Conservation (phyloP, 2,888 invertebrate species). For the Habrosyne pyritoides region DNA sequence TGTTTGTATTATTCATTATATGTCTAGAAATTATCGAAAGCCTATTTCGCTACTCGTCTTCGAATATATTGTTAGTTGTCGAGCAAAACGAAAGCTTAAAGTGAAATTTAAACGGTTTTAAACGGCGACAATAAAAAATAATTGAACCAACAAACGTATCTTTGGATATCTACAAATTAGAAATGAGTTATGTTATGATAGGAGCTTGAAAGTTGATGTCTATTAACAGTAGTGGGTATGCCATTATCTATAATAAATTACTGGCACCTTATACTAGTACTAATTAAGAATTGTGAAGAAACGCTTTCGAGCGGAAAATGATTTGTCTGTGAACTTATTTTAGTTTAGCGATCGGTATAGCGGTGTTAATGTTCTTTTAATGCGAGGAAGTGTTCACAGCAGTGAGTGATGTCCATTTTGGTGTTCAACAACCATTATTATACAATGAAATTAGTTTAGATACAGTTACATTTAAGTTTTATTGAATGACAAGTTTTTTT, state of each 20-base stretch:
- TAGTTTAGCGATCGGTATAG: constrained; percentile 11
- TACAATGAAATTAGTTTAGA: neutral
- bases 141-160: neutral
- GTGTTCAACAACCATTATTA: neutral
- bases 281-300: constrained; percentile 19
- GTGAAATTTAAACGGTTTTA: too few species aligned
- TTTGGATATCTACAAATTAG: neutral
- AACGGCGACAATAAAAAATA: neutral
- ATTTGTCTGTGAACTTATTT: constrained; percentile 29
- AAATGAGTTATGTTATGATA: constrained; percentile 1
- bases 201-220: neutral
- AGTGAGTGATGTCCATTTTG: constrained; percentile 18
- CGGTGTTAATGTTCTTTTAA: constrained; percentile 29
- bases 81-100: too few species aligned
- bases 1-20: too few species aligned
- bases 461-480: neutral
- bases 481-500: neutral
- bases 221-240: neutral
- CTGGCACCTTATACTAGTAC: constrained; percentile 16
- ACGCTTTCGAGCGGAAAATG: constrained; percentile 32
- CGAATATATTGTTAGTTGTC: too few species aligned
- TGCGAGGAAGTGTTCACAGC: constrained; percentile 18
- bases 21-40: too few species aligned
- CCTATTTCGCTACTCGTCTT: too few species aligned
- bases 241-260: constrained; percentile 19